Conservation (phyloP, 1,140 invertebrate genomes). For the Aphaenogaster rudis region DNA sequence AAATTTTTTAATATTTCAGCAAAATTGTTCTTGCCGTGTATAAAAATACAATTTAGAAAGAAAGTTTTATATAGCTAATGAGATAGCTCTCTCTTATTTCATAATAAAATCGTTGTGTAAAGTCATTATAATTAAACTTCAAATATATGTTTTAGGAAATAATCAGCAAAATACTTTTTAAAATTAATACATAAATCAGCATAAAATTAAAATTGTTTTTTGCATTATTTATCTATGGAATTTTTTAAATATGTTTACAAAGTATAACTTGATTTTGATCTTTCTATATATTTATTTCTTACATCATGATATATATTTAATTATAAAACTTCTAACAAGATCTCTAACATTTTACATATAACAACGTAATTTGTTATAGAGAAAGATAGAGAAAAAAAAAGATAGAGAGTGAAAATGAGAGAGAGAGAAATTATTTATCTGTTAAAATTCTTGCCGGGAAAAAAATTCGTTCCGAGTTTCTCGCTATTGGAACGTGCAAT, state of each 20-base stretch:
- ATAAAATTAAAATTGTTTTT: conserved; percentile 13
- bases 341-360: not conserved
- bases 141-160: not conserved
- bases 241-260: not conserved
- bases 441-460: not conserved
- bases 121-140: not conserved
- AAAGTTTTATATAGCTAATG: not conserved
- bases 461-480: not conserved
- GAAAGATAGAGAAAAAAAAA: not conserved
- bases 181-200: not conserved
- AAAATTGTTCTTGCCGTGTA: not conserved
- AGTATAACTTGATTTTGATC: not conserved
- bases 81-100: not conserved
- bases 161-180: not conserved
- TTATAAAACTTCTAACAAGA: not conserved
- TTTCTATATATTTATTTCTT: not conserved
- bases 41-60: not conserved
- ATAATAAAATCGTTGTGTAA: not conserved
- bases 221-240: not conserved
- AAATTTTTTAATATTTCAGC: too few relatives aligned
- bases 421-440: not conserved
- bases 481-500: not conserved
- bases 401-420: not conserved
- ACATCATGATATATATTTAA: not conserved
- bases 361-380: not conserved